Percentiles rank a stretch among this genome's conserved stretches.
These are phyloP conservation scores for Acanthosepion lycidas DNA, from an alignment of 2,888 invertebrate genomes.

Conservation along the genomic window DNA sequence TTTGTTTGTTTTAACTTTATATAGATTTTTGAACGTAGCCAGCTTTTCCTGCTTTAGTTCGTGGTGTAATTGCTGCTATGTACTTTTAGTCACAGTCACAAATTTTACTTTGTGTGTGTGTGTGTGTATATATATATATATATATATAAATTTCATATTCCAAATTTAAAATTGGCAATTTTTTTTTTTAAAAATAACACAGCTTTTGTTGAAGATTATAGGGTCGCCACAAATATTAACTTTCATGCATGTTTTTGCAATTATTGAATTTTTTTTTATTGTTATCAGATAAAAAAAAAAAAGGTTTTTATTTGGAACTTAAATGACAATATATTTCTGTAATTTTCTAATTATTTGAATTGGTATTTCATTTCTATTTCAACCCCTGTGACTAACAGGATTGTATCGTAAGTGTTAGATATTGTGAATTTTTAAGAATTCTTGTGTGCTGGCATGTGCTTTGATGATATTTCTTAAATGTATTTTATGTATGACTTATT, in stretches of 20 bases:
- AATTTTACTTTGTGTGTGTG: not conserved
- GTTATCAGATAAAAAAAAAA: not conserved
- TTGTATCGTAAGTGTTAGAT: slow-evolving; percentile 41
- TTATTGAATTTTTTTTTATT: not conserved
- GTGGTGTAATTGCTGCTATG: not conserved
- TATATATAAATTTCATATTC: not conserved
- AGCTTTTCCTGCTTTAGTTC: not conserved
- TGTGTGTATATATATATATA: not conserved
- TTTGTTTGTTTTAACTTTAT: not conserved
- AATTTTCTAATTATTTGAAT: slow-evolving; percentile 22
- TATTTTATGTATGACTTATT: not conserved
- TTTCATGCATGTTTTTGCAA: not conserved
- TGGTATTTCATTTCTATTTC: not conserved
- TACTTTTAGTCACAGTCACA: not conserved
- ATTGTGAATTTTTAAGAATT: not conserved
- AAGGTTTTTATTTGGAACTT: no score
- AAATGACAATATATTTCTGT: not conserved
- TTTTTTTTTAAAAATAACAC: not conserved
- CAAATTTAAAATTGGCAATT: not conserved
- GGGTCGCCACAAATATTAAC: not conserved
- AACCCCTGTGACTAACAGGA: not conserved
- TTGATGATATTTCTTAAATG: not conserved
- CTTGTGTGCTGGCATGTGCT: slow-evolving; percentile 8
- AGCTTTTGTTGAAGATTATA: not conserved
- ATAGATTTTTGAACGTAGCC: not conserved